Conservation (phyloP, 2,113 vertebrate genomes). For the Ictalurus furcatus region DNA sequence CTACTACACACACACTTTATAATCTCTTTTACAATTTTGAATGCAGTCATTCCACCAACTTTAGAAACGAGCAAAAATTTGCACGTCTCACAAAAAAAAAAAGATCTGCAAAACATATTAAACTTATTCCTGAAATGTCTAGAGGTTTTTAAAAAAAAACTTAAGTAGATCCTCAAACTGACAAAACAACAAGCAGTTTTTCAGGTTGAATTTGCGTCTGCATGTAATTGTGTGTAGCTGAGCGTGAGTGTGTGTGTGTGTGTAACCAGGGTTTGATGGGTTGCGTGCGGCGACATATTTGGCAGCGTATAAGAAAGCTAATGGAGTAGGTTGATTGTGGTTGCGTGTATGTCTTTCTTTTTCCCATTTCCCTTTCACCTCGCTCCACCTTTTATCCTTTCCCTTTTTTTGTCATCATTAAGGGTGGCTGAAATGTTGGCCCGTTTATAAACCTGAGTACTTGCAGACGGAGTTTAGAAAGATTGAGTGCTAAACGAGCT, state of each 20-base stretch:
- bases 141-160: no score
- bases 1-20: not conserved
- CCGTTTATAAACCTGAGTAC: constrained; percentile 11
- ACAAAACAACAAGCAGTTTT: not conserved
- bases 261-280: constrained; percentile 50
- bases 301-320: constrained; percentile 65
- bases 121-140: not conserved
- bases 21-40: not conserved
- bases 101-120: no score
- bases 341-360: constrained; percentile 56
- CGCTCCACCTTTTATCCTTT: not conserved
- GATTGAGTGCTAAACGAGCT: constrained; percentile 6
- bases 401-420: not conserved
- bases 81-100: not conserved
- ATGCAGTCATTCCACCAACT: not conserved
- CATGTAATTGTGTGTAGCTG: constrained; percentile 30
- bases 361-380: not conserved
- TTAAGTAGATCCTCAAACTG: not conserved
- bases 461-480: constrained; percentile 19
- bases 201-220: not conserved
- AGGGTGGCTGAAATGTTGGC: not conserved
- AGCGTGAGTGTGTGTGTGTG: constrained; percentile 51
- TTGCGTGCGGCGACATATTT: constrained; percentile 60
- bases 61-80: not conserved
- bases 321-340: constrained; percentile 63